A percentile compares a stretch with the other conserved stretches of the same genome.
phyloP scores from a whole-genome alignment of 2,113 vertebrate genomes.

The Lutjanus erythropterus region DNA sequence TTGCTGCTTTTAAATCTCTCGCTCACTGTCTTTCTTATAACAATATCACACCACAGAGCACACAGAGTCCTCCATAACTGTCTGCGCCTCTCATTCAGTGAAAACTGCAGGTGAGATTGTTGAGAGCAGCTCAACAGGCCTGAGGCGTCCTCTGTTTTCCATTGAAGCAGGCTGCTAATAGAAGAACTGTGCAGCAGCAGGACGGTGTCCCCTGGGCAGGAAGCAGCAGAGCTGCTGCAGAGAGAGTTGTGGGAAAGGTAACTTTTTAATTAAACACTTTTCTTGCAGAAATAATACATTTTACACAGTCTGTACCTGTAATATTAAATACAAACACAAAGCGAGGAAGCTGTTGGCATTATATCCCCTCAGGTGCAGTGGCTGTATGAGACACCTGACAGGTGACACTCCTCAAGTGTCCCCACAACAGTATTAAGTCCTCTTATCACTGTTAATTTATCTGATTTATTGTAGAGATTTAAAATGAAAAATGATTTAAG shows the following conservation, averaged over 20 bases:
- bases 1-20: background rate
- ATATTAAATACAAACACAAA: background rate
- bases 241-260: background rate
- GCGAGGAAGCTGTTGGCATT: background rate
- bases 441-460: background rate
- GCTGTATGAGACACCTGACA: background rate
- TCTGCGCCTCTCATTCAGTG: background rate
- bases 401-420: background rate
- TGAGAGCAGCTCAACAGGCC: background rate
- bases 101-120: background rate
- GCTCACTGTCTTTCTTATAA: background rate
- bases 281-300: background rate
- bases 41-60: background rate
- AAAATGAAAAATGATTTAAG: background rate
- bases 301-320: background rate
- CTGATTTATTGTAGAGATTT: background rate
- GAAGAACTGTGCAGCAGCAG: background rate
- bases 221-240: background rate
- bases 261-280: conserved; percentile 22
- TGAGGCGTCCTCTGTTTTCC: background rate
- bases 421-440: background rate
- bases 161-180: conserved; percentile 4
- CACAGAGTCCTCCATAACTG: background rate
- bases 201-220: background rate
- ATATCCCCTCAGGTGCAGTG: background rate